Conservation (phyloP, 2,888 invertebrate genomes). For the Arenicola marina region DNA sequence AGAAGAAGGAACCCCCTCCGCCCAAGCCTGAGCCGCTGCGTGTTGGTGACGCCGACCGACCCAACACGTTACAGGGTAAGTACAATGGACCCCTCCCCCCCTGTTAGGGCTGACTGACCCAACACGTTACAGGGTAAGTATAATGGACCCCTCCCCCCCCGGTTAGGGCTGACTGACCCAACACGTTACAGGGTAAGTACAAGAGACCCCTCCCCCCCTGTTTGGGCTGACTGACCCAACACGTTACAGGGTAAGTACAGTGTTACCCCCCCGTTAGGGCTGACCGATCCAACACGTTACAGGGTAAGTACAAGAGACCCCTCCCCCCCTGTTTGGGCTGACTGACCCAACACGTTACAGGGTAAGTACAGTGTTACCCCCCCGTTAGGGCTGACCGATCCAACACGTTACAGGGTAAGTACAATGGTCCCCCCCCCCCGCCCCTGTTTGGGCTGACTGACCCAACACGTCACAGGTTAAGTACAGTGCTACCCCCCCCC, state of each 20-base stretch:
- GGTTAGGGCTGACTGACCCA: conserved; percentile 82
- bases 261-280: conserved; percentile 55
- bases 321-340: too few species aligned
- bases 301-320: conserved; percentile 19
- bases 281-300: conserved; percentile 28
- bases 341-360: too few species aligned
- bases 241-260: too few species aligned
- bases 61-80: conserved; percentile 15
- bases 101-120: too few species aligned
- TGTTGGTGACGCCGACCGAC: conserved; percentile 50
- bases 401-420: conserved; percentile 44
- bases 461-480: too few species aligned
- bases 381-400: conserved; percentile 81
- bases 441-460: conserved; percentile 45
- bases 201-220: conserved; percentile 41
- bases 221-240: conserved; percentile 44
- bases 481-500: too few species aligned
- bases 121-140: too few species aligned
- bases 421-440: conserved; percentile 39
- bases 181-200: conserved; percentile 44
- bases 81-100: too few species aligned
- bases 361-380: too few species aligned
- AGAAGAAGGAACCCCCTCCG: conserved; percentile 42
- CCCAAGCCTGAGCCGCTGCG: conserved; percentile 46
- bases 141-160: too few species aligned